Evolutionary conservation across 2,797 vertebrate species (phyloP).

Genomic region (Silurus lanzhouensis): DNA sequence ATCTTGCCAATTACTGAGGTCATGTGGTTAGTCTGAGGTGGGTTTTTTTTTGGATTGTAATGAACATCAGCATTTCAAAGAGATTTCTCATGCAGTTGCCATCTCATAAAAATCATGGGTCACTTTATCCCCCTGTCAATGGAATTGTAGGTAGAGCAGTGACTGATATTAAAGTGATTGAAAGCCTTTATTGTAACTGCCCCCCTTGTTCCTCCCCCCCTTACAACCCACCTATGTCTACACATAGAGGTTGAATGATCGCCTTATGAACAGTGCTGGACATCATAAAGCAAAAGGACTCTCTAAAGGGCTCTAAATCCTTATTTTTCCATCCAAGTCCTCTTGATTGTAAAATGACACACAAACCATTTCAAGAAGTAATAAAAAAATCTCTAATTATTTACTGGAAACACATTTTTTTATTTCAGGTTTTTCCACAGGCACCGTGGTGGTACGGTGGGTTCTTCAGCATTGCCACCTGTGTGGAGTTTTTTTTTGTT

Average conservation of each 20-base stretch:
- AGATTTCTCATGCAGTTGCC: background rate
- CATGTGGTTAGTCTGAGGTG: too few species aligned
- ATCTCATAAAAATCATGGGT: too few species aligned
- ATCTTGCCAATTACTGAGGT: too few species aligned
- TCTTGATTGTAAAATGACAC: too few species aligned
- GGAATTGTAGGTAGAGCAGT: too few species aligned
- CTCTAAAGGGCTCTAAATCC: background rate
- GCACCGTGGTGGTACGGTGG: background rate
- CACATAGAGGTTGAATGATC: background rate
- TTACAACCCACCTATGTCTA: background rate
- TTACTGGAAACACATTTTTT: background rate
- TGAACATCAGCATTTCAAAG: background rate
- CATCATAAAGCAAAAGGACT: too few species aligned
- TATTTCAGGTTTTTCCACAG: slow-evolving; percentile 3
- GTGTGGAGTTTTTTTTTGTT: background rate
- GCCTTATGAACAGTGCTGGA: too few species aligned
- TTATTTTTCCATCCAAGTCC: too few species aligned
- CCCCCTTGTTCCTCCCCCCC: background rate
- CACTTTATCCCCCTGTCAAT: background rate
- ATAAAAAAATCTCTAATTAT: too few species aligned
- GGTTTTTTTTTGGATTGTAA: too few species aligned
- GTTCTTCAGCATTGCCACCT: background rate
- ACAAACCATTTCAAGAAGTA: too few species aligned
- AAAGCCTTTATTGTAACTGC: background rate
- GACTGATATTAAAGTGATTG: background rate